phyloP scores from a whole-genome alignment of 2,888 invertebrate genomes.

The Hydropsyche betteni region DNA sequence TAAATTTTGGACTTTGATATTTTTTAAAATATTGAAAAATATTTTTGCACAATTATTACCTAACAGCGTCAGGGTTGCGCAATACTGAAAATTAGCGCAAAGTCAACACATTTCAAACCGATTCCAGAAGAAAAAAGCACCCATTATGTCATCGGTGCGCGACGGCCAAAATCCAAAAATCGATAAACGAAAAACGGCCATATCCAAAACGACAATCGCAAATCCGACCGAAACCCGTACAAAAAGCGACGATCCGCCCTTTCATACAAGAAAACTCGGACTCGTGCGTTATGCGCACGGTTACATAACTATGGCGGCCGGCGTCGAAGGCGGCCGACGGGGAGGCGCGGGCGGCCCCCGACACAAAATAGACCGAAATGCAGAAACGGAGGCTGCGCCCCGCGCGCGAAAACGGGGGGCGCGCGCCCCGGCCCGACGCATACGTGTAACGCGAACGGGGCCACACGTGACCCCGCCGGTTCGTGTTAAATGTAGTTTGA shows the following conservation, averaged over 20 bases:
- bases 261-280: not conserved
- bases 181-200: not conserved
- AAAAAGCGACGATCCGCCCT: not conserved
- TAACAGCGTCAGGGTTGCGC: too few species aligned
- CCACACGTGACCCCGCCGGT: constrained; percentile 2
- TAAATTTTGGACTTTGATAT: too few species aligned
- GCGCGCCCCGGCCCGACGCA: not conserved
- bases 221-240: not conserved
- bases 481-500: too few species aligned
- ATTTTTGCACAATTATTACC: too few species aligned
- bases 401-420: not conserved
- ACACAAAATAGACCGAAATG: not conserved
- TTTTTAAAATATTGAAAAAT: too few species aligned
- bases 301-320: constrained; percentile 22
- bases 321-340: too few species aligned
- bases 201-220: not conserved
- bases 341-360: not conserved
- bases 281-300: not conserved
- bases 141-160: not conserved
- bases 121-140: not conserved
- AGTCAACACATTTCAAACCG: too few species aligned
- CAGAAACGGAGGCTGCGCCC: not conserved
- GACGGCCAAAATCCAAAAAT: not conserved
- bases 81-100: too few species aligned
- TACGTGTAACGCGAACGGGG: not conserved